Percentiles rank a stretch among this genome's conserved stretches.
phyloP scores from a whole-genome alignment of 2,797 vertebrate genomes.

The Pygocentrus nattereri region DNA sequence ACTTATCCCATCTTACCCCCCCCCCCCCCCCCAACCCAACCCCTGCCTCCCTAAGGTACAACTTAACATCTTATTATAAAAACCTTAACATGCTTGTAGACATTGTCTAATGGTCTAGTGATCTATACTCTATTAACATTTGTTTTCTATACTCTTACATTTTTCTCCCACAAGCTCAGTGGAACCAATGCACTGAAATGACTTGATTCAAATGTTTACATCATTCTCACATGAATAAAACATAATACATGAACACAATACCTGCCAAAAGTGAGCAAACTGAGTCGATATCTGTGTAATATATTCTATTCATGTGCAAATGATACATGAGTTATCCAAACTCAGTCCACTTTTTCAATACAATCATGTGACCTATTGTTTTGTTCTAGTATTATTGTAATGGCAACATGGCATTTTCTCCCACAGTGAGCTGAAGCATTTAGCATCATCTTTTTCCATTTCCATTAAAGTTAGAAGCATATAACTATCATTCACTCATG shows the following conservation, averaged over 20 bases:
- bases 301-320: too few relatives aligned
- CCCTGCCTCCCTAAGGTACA: too few relatives aligned
- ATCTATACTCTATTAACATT: neutral
- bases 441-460: neutral
- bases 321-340: too few relatives aligned
- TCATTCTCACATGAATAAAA: too few relatives aligned
- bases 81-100: neutral
- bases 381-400: neutral
- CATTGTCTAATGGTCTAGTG: neutral
- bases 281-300: too few relatives aligned
- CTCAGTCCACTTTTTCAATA: neutral
- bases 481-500: neutral
- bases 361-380: neutral
- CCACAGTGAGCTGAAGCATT: neutral
- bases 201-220: too few relatives aligned
- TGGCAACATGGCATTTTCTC: neutral
- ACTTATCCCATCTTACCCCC: too few relatives aligned
- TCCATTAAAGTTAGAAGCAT: neutral
- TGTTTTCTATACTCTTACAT: neutral
- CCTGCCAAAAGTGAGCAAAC: too few relatives aligned
- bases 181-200: too few relatives aligned
- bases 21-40: too few relatives aligned
- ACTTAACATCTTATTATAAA: neutral
- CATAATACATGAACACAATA: too few relatives aligned
- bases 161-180: too few relatives aligned